Base-by-base conservation (phyloP, 2,113 vertebrate species). In the Microcebus jonahi region DNA sequence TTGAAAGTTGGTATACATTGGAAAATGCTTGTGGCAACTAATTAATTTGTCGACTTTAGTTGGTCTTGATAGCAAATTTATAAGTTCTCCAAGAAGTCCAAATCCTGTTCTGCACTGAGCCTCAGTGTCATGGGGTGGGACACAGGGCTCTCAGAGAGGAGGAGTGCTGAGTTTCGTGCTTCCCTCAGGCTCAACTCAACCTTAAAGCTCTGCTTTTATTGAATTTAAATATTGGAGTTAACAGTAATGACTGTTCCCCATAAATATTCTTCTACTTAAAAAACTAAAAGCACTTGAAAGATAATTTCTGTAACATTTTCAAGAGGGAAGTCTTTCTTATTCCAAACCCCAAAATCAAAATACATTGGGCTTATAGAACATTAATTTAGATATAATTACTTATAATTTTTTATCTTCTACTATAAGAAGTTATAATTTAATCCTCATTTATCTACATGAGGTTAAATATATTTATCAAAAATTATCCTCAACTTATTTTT, bases 271-370 rank as follows among this genome's bases (percentile, higher is more conserved):
- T 86, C 12, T 93, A 36, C 27, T 91, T 45, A n/a, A 57, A 14
- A 55, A 25, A 80, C 8, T 1, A 34, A 36, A 91, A 63, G 29
- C 25, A 73, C 4, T 57, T 81, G 13, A 76, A 77, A 92, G 93
- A 67, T 8, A 85, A 50, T 27, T 65, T 84, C 5, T 77, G 12
- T 67, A 79, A 77, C 17, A 63, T 75, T 87, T 80, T 42, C 29
- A 90, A 20, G n/a, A 85, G 10, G 21, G 65, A 73, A 67, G 4
- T 6, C 11, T 70, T 59, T 63, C n/a, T 68, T 17, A 67, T 63
- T 81, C 70, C 75, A 89, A 90, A 96, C 76, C 11, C 96, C 63
- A 93, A 94, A 93, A 90, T 87, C 20, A 57, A 96, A 84, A 84
- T 75, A 86, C 0, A 75, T 53, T 87, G 50, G 13, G n/a, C 29